phyloP scores from a whole-genome alignment of 1,140 invertebrate species.

The Hylaeus volcanicus region DNA sequence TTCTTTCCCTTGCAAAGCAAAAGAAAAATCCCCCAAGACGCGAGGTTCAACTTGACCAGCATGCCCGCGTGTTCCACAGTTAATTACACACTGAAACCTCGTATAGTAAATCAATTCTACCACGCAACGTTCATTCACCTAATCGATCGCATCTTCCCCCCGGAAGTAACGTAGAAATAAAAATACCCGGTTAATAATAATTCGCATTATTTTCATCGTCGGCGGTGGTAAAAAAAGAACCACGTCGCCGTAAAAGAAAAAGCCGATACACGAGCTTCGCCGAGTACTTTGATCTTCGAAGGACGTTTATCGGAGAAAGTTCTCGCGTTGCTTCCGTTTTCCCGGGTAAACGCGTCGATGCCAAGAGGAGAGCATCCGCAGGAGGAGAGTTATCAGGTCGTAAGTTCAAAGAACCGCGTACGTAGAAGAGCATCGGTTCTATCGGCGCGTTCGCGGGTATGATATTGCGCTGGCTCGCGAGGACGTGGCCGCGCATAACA shows the following conservation, averaged over 20 bases:
- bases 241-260: neutral
- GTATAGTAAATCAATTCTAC: no score
- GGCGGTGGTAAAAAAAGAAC: no score
- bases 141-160: neutral
- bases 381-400: constrained; percentile 66
- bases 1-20: no score
- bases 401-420: constrained; percentile 69
- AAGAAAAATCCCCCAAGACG: no score
- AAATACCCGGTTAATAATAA: neutral
- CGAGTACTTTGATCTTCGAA: constrained; percentile 24
- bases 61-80: no score
- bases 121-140: no score
- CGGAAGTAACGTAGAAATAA: neutral
- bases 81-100: no score
- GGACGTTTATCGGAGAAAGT: constrained; percentile 29
- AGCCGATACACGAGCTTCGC: neutral
- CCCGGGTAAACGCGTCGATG: constrained; percentile 39
- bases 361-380: constrained; percentile 48
- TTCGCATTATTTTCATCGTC: constrained; percentile 12
- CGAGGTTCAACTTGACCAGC: no score
- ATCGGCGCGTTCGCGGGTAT: constrained; percentile 9
- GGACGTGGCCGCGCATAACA: constrained; percentile 29
- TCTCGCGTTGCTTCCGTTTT: constrained; percentile 18
- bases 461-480: constrained; percentile 30
- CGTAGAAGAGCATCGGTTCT: constrained; percentile 29